phyloP scores from a whole-genome alignment of 2,888 invertebrate genomes.

The Ashinkailepas kermadecensis region DNA sequence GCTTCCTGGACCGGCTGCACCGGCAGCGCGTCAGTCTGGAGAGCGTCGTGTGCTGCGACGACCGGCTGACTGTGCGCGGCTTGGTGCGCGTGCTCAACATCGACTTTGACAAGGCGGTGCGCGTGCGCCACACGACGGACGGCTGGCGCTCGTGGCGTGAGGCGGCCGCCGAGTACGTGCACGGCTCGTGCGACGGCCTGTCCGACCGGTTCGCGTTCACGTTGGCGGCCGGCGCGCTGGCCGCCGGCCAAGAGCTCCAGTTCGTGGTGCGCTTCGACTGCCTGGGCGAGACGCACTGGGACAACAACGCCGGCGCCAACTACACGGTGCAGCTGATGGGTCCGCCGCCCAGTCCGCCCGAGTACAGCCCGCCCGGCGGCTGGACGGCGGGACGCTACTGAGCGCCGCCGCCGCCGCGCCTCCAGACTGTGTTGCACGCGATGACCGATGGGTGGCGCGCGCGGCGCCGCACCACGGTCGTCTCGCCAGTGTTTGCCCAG shows the following conservation, averaged over 20 bases:
- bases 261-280: slow-evolving; percentile 83
- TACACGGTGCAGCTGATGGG: slow-evolving; percentile 63
- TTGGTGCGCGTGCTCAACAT: slow-evolving; percentile 81
- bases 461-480: too few relatives aligned
- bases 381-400: neutral
- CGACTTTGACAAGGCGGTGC: slow-evolving; percentile 84
- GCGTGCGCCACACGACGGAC: slow-evolving; percentile 76
- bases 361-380: neutral
- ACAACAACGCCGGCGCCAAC: slow-evolving; percentile 80
- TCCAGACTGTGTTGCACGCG: neutral
- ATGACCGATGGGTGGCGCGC: neutral
- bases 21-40: slow-evolving; percentile 73
- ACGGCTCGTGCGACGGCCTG: slow-evolving; percentile 80
- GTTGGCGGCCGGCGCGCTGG: slow-evolving; percentile 65
- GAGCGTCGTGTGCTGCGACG: slow-evolving; percentile 55
- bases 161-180: slow-evolving; percentile 64
- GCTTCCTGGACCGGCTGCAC: slow-evolving; percentile 68
- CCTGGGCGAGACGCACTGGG: slow-evolving; percentile 84
- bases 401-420: neutral
- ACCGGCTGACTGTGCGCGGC: slow-evolving; percentile 42
- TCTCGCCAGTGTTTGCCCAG: too few relatives aligned
- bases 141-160: slow-evolving; percentile 74
- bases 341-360: neutral
- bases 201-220: slow-evolving; percentile 79
- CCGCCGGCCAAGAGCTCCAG: slow-evolving; percentile 70